Base-by-base conservation (phyloP, 2,113 vertebrate species). In the Orientallactaga bullata region DNA sequence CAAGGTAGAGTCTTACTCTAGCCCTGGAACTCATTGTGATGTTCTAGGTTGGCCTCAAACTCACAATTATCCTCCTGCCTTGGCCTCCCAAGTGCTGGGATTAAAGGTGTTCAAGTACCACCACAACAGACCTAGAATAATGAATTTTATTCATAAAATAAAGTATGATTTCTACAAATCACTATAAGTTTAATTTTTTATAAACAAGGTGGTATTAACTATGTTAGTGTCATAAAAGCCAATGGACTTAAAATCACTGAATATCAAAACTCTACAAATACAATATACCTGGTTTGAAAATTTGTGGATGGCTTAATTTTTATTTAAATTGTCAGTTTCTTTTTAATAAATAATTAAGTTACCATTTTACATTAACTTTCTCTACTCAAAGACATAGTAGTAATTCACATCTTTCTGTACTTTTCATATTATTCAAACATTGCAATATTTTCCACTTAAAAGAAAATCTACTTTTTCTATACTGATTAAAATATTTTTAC, bases 401-500 rank as follows among this genome's bases (percentile, higher is more conserved):
- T 84, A 78, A 51, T 68, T 85, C 71, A 51, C 66, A 77, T 84
- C 1, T 90, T 80, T 63, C 63, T 92, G 23, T 8, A 17, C 47
- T 47, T 63, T 76, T 32, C 72, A 39, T 0, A n/a, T 88, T 77
- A 88, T 96, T 95, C 91, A 37, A 95, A 66, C 35, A 85, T 28
- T 24, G 0, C 6, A 83, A 91, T 93, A 37, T 51, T 12, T 78
- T 95, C 60, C 32, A 26, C 71, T 90, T 91, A 90, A 84, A 85
- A 55, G 21, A 87, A 94, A 94, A 90, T 55, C 0, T 85, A 72
- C 69, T 91, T 88, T 86, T 81, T 89, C 65, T 93, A 32, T 82
- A 65, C 83, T 93, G 84, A 92, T 83, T 84, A 94, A 97, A 94
- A 93, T 30, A 79, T 77, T 85, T 91, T 93, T 93, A 5, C 68